Base-by-base conservation (phyloP, 2,888 invertebrate genomes). In the Drepanosiphum platanoidis region DNA sequence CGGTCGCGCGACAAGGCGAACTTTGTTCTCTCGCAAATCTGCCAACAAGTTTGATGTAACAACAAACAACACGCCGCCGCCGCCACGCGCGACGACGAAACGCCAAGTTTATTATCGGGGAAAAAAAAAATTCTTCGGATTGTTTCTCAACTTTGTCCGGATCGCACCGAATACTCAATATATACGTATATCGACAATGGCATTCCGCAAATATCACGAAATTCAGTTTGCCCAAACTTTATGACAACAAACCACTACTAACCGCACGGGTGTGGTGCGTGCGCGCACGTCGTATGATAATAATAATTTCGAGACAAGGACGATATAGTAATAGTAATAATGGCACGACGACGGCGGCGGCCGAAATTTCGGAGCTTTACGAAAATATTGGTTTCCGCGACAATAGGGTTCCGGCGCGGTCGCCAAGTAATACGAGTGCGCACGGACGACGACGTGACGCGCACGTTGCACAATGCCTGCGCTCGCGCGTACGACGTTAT, bases 211-310 rank as follows among this genome's bases (percentile, higher is more conserved):
- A 77, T 77, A 77, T 77, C 18, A 18, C 22, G 9, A 7, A 39
- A 30, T 77, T 61, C 61, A 30, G 36, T 64, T 77, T 39, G 8
- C 61, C 61, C 9, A 39, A 77, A 77, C 39, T 77, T 77, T 64
- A 39, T 4, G 9, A 61, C 39, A 8, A 61, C 22, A 52, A 61
- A 27, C 61, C 27, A 9, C 22, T 61, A n/a, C 27, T 27, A 61
- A 61, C 61, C 61, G 27, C 61, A 61, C 61, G 22, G 61, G 22
- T 27, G 61, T 61, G 9, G 22, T 22, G 22, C 22, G 61, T 61
- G 9, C n/a, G 13, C 27, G 61, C 61, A n/a, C 61, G 9, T n/a
- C 61, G 61, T 27, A 11, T 11, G 42, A 42, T 42, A 42, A 42
- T 42, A 52, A 52, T 52, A 15, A 61, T 61, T 61, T 27, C 27